These are phyloP conservation scores for Acrocephalus scirpaceus DNA, from an alignment of 2,797 vertebrate species.

Conservation along the genomic window DNA sequence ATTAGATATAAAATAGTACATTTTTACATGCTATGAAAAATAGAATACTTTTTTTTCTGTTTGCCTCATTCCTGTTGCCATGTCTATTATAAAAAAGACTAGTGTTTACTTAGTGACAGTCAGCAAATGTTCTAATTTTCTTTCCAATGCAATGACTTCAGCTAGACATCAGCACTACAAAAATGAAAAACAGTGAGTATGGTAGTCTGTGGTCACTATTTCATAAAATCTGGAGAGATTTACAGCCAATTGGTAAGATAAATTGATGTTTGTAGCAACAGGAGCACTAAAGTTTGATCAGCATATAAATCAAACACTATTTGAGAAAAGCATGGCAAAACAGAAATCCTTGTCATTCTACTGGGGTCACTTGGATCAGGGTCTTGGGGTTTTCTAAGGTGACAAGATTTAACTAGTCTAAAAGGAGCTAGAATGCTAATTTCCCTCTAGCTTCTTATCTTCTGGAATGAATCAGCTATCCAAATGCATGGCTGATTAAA, in stretches of 20 bases:
- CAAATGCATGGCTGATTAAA: constrained; percentile 20
- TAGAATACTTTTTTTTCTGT: not conserved
- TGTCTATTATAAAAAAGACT: not conserved
- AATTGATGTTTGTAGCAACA: not conserved
- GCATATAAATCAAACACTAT: not conserved
- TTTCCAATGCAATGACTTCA: not conserved
- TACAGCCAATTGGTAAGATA: not conserved
- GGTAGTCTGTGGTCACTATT: not conserved
- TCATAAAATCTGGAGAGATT: not conserved
- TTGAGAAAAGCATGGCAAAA: not conserved
- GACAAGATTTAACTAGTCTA: not conserved
- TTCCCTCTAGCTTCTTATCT: not conserved
- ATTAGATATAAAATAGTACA: not conserved
- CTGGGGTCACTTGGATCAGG: not conserved
- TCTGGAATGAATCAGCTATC: constrained; percentile 8
- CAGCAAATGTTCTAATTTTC: not conserved
- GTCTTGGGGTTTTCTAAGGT: not conserved
- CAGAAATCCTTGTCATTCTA: not conserved
- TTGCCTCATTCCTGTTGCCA: not conserved
- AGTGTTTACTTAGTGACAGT: not conserved
- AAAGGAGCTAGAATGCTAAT: not conserved
- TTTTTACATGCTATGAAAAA: not conserved
- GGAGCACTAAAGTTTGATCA: not conserved
- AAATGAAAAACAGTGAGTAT: not conserved
- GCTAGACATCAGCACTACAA: not conserved